These are phyloP conservation scores for Prenolepis imparis DNA, from an alignment of 2,888 invertebrate genomes.

Conservation along the genomic window DNA sequence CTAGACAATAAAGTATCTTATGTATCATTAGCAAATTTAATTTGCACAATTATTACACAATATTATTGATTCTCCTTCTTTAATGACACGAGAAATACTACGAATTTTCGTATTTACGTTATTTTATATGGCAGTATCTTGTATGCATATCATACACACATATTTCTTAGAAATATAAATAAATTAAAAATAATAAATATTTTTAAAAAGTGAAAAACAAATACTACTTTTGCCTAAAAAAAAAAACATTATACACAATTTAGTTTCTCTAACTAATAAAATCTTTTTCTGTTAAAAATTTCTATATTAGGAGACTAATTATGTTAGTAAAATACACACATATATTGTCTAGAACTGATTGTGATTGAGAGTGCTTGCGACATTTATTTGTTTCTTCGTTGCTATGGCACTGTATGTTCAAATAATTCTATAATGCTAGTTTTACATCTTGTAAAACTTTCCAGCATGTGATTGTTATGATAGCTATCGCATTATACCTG, in stretches of 20 bases:
- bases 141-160: constrained; percentile 51
- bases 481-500: constrained; percentile 60
- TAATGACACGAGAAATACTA: constrained; percentile 23
- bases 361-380: constrained; percentile 64
- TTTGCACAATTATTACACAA: constrained; percentile 22
- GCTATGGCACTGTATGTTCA: constrained; percentile 80
- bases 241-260: constrained; percentile 33
- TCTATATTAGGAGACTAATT: constrained; percentile 29
- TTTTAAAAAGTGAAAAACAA: constrained; percentile 56
- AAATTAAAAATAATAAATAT: constrained; percentile 61
- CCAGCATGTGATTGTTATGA: constrained; percentile 65
- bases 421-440: constrained; percentile 72
- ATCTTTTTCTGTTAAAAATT: constrained; percentile 20
- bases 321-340: constrained; percentile 65
- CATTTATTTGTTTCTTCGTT: constrained; percentile 75
- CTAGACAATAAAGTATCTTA: constrained; percentile 70
- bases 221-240: constrained; percentile 47
- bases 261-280: constrained; percentile 57
- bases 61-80: background rate
- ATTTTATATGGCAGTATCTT: constrained; percentile 67
- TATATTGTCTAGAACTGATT: constrained; percentile 75
- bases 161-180: constrained; percentile 46
- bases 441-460: constrained; percentile 70
- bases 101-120: constrained; percentile 29
- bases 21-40: constrained; percentile 51